These are phyloP conservation scores for Siphlonurus alternatus DNA, from an alignment of 2,888 invertebrate species.

Conservation along the genomic window DNA sequence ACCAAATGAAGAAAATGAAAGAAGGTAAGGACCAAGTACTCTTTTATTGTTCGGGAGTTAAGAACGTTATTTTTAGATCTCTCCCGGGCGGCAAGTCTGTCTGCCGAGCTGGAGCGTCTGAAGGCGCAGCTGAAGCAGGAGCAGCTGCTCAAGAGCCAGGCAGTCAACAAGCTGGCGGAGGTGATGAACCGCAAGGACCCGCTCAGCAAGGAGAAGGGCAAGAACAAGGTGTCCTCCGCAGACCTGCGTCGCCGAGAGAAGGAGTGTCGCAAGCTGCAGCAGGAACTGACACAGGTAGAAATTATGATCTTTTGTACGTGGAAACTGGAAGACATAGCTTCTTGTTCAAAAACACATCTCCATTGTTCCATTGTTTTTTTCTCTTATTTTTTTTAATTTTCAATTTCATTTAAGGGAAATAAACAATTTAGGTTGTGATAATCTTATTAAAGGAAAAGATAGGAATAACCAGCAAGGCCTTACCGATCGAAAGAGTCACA, in stretches of 20 bases:
- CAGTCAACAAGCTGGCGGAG: conserved; percentile 93
- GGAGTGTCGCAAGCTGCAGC: conserved; percentile 85
- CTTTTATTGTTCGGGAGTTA: too few species aligned
- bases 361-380: background rate
- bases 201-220: conserved; percentile 33
- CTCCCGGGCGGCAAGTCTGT: conserved; percentile 35
- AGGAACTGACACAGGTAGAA: conserved; percentile 64
- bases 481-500: too few species aligned
- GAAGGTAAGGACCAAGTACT: too few species aligned
- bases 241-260: conserved; percentile 81
- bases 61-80: too few species aligned
- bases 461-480: too few species aligned
- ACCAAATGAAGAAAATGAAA: conserved; percentile 58
- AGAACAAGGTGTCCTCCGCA: conserved; percentile 61
- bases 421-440: too few species aligned
- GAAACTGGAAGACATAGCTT: background rate
- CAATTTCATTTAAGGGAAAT: too few species aligned
- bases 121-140: conserved; percentile 72
- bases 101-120: conserved; percentile 66
- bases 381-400: background rate
- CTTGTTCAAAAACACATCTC: too few species aligned
- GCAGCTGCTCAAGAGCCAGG: conserved; percentile 76
- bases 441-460: too few species aligned
- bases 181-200: conserved; percentile 87
- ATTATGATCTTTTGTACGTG: background rate